Percentiles rank a stretch among this genome's conserved stretches.
Conservation (phyloP, 2,797 vertebrate species). For the Yasuhikotakia modesta region DNA sequence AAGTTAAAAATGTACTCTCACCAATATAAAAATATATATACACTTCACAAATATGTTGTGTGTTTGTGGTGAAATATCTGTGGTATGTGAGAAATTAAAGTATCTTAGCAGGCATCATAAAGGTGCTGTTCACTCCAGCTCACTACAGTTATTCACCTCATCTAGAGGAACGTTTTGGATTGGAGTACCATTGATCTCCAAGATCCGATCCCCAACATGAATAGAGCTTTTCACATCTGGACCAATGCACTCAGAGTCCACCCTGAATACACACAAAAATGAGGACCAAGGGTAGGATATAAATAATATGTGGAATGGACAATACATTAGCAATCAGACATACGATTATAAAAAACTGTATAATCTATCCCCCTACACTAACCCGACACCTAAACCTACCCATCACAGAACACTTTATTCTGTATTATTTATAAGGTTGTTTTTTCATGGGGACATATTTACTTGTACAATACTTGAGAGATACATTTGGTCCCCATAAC, state of each 20-base stretch:
- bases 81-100: not conserved
- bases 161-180: slow-evolving; percentile 92
- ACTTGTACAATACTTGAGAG: no score
- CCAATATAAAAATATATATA: no score
- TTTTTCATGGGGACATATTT: no score
- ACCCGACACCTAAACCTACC: no score
- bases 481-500: no score
- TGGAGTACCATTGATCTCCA: slow-evolving; percentile 96
- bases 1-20: no score
- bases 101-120: not conserved
- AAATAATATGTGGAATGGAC: not conserved
- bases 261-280: slow-evolving; percentile 69
- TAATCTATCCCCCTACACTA: no score
- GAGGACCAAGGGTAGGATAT: not conserved
- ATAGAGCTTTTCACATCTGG: slow-evolving; percentile 96
- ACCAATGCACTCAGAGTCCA: slow-evolving; percentile 90
- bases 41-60: no score
- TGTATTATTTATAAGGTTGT: no score
- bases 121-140: not conserved
- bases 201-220: slow-evolving; percentile 92
- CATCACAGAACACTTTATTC: no score
- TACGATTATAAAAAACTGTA: no score
- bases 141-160: slow-evolving; percentile 77
- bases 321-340: not conserved
- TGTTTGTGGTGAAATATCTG: no score